These are phyloP conservation scores for Hyperopisus bebe DNA, from an alignment of 2,113 vertebrate genomes.

Conservation along the genomic window DNA sequence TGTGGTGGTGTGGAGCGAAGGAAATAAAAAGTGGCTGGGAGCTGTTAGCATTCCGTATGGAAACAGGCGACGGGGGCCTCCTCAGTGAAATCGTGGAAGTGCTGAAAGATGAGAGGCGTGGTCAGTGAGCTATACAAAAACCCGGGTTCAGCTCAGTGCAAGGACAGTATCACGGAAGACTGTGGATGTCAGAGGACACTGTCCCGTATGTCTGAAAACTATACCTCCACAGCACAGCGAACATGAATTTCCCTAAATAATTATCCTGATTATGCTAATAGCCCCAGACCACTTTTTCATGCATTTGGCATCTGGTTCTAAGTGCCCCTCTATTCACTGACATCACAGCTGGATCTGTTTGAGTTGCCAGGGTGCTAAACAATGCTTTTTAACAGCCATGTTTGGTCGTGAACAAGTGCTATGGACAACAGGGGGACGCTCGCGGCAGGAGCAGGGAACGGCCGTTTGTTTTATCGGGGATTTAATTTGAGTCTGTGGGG, in stretches of 20 bases:
- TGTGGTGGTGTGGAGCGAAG: conserved; percentile 36
- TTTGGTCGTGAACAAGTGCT: not conserved
- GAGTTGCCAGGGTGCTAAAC: not conserved
- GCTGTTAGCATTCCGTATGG: conserved; percentile 52
- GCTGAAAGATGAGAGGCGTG: not conserved
- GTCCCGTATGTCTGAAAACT: not conserved
- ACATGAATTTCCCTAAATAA: not conserved
- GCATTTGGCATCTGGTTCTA: not conserved
- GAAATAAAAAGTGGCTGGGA: conserved; percentile 49
- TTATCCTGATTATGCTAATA: not conserved
- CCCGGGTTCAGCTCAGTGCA: not conserved
- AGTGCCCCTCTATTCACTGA: not conserved
- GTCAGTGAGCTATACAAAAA: not conserved
- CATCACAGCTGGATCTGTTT: conserved; percentile 16
- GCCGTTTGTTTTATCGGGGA: not conserved
- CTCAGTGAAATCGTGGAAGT: not conserved
- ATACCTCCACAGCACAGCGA: not conserved
- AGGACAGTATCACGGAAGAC: not conserved
- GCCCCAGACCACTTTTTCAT: not conserved
- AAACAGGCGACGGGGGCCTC: no score
- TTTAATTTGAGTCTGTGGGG: conserved; percentile 1
- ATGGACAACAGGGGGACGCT: not conserved
- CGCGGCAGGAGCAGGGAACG: not conserved
- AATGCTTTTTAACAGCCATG: conserved; percentile 8
- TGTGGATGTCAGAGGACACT: not conserved